phyloP scores from a whole-genome alignment of 1,140 invertebrate species.

The Apis florea region DNA sequence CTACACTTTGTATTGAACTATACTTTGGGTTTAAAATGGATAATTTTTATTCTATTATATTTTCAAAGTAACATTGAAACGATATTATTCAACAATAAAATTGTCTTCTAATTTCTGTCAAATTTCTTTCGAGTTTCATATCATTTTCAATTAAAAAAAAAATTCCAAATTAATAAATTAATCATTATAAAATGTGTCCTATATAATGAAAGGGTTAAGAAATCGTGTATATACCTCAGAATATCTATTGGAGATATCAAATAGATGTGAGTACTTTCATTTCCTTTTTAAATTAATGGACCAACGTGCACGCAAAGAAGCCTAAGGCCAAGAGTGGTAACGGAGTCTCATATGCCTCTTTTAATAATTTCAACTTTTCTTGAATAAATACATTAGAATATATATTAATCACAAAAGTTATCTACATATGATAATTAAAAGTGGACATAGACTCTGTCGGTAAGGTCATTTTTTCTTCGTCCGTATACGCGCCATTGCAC shows the following conservation, averaged over 20 bases:
- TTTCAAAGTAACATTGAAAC: too few relatives aligned
- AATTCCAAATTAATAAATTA: too few relatives aligned
- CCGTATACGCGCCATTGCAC: background rate
- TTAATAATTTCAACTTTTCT: too few relatives aligned
- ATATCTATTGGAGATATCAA: background rate
- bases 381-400: background rate
- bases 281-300: background rate
- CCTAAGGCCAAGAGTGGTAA: background rate
- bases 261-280: constrained; percentile 22
- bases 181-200: too few relatives aligned
- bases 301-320: constrained; percentile 18
- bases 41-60: too few relatives aligned
- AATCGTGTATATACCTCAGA: background rate
- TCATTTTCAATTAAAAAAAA: too few relatives aligned
- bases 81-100: too few relatives aligned
- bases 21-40: too few relatives aligned
- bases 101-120: too few relatives aligned
- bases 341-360: background rate
- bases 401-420: background rate
- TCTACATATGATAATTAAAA: background rate
- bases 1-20: too few relatives aligned
- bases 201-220: constrained; percentile 8
- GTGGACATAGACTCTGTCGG: background rate
- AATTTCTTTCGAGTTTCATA: too few relatives aligned
- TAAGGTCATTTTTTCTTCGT: constrained; percentile 54